Base-by-base conservation (phyloP, 1,140 invertebrate species). In the Dendrolimus punctatus region DNA sequence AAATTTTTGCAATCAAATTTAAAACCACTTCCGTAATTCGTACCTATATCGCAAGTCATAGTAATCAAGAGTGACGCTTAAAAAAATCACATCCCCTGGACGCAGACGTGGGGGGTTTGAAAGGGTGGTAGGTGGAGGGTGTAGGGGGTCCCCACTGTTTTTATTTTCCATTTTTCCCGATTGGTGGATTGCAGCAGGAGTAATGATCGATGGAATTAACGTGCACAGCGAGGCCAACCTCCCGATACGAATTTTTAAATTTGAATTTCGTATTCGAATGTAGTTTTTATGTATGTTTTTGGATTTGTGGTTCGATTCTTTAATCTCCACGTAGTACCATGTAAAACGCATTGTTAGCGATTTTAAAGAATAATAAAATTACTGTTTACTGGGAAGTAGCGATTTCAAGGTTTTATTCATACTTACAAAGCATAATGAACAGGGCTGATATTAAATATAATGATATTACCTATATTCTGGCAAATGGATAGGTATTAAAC, bases 171-270 rank as follows among this genome's bases (percentile, higher is more conserved):
- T 83, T 83, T 85, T 80, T 76, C 79, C 61, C 73, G 79, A 84
- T 84, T 81, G 80, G 75, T 70, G 81, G 81, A 81, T 81, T 85
- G 81, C 81, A 85, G 66, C 70, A 64, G 67, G 71, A 77, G 79
- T 80, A 83, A 85, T 85, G 81, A 85, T 83, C 80, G 81, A 85
- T 85, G 78, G 81, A 76, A 83, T 81, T 83, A 85, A 79, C 71
- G 76, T 75, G 69, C 67, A 70, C 63, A 60, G 58, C 62, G 23
- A 23, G 23, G 68, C 71, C 73, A 72, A 68, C 75, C 76, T 75
- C 68, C 68, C 60, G 67, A 62, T 51, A 47, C 49, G 55, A 45
- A 41, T 51, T 55, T 47, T 66, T 71, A 23, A 64, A 74, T 80
- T 80, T 78, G 68, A 78, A 76, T 71, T 76, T 72, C 69, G 68